These are phyloP conservation scores for Argya squamiceps DNA, from an alignment of 2,797 vertebrate genomes.

Conservation along the genomic window DNA sequence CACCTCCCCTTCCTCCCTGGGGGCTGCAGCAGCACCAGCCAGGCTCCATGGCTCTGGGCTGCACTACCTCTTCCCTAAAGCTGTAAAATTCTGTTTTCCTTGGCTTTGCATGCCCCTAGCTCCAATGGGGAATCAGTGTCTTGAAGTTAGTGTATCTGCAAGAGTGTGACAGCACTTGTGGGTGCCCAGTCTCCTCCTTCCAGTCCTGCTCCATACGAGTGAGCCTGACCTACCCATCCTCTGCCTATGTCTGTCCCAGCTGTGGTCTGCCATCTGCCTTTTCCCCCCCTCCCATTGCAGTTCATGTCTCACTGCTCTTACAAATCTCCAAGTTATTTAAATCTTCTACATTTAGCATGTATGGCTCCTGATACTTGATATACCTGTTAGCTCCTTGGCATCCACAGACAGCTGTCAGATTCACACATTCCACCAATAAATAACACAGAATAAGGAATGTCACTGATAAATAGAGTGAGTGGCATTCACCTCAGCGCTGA, in stretches of 20 bases:
- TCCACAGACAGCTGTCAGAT: slow-evolving; percentile 6
- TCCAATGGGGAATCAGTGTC: background rate
- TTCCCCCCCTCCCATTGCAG: accelerated
- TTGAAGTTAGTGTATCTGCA: background rate
- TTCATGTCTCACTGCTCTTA: background rate
- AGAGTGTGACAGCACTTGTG: background rate
- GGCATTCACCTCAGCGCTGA: accelerated
- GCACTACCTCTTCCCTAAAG: background rate
- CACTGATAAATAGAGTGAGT: background rate
- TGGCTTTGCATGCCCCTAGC: background rate
- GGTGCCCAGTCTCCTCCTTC: background rate
- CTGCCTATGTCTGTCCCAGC: background rate
- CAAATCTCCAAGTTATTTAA: background rate
- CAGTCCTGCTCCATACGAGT: background rate
- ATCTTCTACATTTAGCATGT: background rate
- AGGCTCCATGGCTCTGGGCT: background rate
- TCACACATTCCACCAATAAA: background rate
- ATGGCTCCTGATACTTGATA: background rate
- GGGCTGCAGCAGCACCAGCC: background rate
- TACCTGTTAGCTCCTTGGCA: background rate
- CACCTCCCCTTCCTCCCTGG: background rate
- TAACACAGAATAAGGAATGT: background rate
- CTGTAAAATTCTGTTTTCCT: background rate
- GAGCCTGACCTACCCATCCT: background rate
- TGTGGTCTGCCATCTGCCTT: background rate